Percentiles rank a stretch among this genome's conserved stretches.
Evolutionary conservation across 2,797 vertebrate genomes (phyloP).

Genomic region (Phrynocephalus vlangalii): DNA sequence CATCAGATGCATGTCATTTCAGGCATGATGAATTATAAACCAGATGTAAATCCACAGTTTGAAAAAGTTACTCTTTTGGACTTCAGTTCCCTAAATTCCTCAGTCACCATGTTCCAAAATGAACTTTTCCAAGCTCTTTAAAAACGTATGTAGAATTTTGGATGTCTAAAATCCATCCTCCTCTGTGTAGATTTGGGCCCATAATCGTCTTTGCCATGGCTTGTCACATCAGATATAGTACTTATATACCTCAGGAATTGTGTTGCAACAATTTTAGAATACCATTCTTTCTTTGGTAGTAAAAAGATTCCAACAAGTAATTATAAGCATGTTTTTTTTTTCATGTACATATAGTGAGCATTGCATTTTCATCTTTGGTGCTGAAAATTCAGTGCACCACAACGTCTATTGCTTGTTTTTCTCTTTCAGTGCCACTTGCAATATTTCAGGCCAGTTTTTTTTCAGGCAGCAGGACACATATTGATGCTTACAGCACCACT

Average conservation of each 20-base stretch:
- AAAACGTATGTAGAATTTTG: background rate
- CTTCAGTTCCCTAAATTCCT: no score
- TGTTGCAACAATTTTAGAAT: slow-evolving; percentile 54
- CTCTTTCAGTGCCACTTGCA: slow-evolving; percentile 55
- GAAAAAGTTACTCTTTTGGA: no score
- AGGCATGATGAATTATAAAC: background rate
- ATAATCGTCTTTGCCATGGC: background rate
- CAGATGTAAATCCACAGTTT: background rate
- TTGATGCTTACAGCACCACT: slow-evolving; percentile 90
- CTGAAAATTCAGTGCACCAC: slow-evolving; percentile 12
- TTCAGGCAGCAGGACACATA: slow-evolving; percentile 86
- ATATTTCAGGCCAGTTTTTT: background rate
- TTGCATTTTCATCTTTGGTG: slow-evolving; percentile 53
- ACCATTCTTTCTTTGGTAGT: slow-evolving; percentile 28
- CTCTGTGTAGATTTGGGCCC: background rate
- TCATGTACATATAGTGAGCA: slow-evolving; percentile 41
- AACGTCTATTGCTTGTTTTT: background rate
- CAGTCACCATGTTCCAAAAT: no score
- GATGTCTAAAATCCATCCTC: background rate
- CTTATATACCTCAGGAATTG: slow-evolving; percentile 18
- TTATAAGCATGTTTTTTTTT: slow-evolving; percentile 57
- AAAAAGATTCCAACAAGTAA: slow-evolving; percentile 54
- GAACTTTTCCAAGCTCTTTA: no score
- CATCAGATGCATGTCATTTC: background rate
- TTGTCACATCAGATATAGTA: background rate